Evolutionary conservation across 2,888 invertebrate species (phyloP).

Genomic region (Colostygia pectinataria): DNA sequence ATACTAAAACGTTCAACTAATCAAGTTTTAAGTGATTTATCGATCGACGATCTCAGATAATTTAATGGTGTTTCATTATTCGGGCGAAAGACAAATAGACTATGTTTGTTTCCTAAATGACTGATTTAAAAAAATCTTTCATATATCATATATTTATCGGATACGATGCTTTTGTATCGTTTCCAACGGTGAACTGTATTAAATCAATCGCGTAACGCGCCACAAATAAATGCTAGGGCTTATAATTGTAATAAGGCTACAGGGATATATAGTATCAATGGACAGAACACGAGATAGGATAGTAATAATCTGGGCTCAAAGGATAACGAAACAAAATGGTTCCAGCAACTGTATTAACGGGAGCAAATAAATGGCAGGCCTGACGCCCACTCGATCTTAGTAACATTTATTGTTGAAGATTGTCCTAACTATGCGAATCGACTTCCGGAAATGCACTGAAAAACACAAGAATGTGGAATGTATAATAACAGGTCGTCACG

Average conservation of each 20-base stretch:
- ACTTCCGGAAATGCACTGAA: too few species aligned
- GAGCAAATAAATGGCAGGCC: background rate
- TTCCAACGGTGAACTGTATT: constrained; percentile 4
- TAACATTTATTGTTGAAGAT: background rate
- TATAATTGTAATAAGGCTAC: constrained; percentile 24
- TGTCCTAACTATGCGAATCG: too few species aligned
- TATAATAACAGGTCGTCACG: too few species aligned
- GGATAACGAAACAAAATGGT: constrained; percentile 16
- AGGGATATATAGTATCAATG: constrained; percentile 13
- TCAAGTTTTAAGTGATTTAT: too few species aligned
- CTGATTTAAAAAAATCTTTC: background rate
- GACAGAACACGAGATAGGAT: constrained; percentile 11
- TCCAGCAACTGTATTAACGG: constrained; percentile 9
- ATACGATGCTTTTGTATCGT: too few species aligned
- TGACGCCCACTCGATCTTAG: background rate
- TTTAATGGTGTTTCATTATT: too few species aligned
- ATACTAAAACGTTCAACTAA: too few species aligned
- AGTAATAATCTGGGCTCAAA: constrained; percentile 15
- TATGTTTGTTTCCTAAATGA: background rate
- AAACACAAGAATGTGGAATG: too few species aligned
- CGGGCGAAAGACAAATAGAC: too few species aligned
- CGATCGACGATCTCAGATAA: too few species aligned
- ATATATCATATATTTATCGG: background rate
- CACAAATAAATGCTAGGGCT: constrained; percentile 10
- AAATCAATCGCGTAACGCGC: constrained; percentile 13